Evolutionary conservation across 2,797 vertebrate species (phyloP), one percentile per base, ranked within the genome.

Genomic region (Buceros bicornis): DNA sequence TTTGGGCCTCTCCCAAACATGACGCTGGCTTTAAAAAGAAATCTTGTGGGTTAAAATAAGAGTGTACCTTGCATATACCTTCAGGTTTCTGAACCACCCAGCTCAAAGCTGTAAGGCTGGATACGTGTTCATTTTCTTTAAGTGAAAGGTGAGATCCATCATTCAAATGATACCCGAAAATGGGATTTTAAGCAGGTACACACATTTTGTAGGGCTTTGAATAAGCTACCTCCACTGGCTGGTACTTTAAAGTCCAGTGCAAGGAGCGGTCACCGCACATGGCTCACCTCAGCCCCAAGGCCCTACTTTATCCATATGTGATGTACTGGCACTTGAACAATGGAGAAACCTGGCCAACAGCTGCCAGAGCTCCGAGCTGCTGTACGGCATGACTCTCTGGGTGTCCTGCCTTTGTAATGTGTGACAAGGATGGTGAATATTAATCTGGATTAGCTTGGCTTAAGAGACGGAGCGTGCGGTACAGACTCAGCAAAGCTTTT

Each of bases 261-360:
- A 60, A 90, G 47, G 14, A 67, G 8, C 21, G 45, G 42, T 48
- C 66, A 82, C 48, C 25, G 7, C 3, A 29, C 5, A 45, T 42
- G 66, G 83, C 43, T 91, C 73, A 35, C 31, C 57, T 17, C 47
- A 72, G 58, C 80, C 60, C 31, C 3, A 4, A 90, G 85, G 62
- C 35, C 16, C 48, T 60, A 0, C n/a, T 87, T 92, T 43, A 76
- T 66, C 57, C 10, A 2, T 26, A 50, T 40, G 35, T 69, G 87
- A 73, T 0, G 0, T n/a, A n/a, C 8, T 2, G 0, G 56, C 40
- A 65, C 48, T 47, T 70, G 22, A 66, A 56, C 0, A 3, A 26
- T 45, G 48, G 42, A 40, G 45, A 84, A 86, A 60, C 29, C 43
- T 26, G 40, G n/a, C 37, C 43, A 28, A 21, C 60, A 67, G 35